Conservation (phyloP, 2,113 vertebrate species). For the Anarrhichthys ocellatus region DNA sequence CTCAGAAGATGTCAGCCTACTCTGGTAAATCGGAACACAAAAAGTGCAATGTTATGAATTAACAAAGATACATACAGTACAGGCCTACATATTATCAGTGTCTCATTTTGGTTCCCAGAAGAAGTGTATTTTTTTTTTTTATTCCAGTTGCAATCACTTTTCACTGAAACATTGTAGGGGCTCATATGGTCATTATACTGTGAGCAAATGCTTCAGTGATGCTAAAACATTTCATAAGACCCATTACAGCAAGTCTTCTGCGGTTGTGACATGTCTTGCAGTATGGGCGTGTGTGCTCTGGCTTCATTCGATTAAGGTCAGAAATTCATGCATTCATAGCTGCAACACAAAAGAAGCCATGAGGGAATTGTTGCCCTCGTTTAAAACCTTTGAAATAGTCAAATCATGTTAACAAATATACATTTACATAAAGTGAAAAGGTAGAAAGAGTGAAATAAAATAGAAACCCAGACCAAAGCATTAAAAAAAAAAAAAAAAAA, state of each 20-base stretch:
- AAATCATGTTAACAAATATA: constrained; percentile 51
- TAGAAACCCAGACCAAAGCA: constrained; percentile 53
- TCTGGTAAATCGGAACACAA: constrained; percentile 24
- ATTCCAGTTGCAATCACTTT: constrained; percentile 21
- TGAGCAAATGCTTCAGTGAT: constrained; percentile 3
- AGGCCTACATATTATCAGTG: constrained; percentile 25
- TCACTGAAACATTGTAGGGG: constrained; percentile 5
- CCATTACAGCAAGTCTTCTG: neutral
- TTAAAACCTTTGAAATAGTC: constrained; percentile 47
- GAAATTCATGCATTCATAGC: constrained; percentile 68
- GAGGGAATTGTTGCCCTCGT: constrained; percentile 23
- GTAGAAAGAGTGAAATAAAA: constrained; percentile 60
- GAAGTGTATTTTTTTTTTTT: constrained; percentile 2
- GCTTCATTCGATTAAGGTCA: constrained; percentile 60
- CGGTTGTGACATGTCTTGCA: constrained; percentile 22
- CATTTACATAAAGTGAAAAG: constrained; percentile 56
- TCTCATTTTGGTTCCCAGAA: constrained; percentile 20
- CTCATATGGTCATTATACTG: neutral
- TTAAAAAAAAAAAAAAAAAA: constrained; percentile 61
- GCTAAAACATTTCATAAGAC: neutral
- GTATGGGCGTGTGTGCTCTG: constrained; percentile 40
- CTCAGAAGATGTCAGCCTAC: constrained; percentile 32
- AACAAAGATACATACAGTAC: constrained; percentile 44
- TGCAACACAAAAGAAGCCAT: constrained; percentile 41
- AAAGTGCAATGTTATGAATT: constrained; percentile 52